Evolutionary conservation across 1,140 invertebrate species (phyloP), one percentile per base, ranked within the genome.

Genomic region (Dendroctonus ponderosae): DNA sequence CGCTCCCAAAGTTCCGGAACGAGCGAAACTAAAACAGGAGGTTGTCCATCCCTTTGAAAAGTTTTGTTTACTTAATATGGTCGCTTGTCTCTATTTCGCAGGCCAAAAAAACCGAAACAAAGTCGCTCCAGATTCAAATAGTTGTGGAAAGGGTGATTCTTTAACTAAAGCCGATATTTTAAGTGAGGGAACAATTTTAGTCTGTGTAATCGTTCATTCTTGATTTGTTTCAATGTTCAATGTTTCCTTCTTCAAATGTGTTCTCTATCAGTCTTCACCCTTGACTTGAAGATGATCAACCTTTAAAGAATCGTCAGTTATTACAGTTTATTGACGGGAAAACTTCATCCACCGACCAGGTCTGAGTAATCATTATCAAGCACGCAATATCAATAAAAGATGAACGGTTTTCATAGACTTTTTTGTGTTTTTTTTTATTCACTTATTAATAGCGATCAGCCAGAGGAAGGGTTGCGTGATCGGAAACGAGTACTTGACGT

Each of bases 351-450:
- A 26, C 26, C 26, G 3, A 26, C 26, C 26, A 26, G 26, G 1
- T 26, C 3, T 26, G 26, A 26, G 26, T 26, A 26, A 26, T 26
- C 14, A 57, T 39, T 42, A 42, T n/a, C 6, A 6, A 6, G 11
- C 54, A 57, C 40, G 54, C 54, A 42, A 57, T 57, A 57, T 57
- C 54, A 41, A 57, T 57, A 57, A 57, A 57, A 57, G 38, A 57
- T 57, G 54, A 57, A 57, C 12, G 39, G 54, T 57, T 40, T 37
- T 52, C 50, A 52, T 52, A 52, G 8, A 39, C 9, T 6, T n/a
- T 3, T 12, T n/a, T 26, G 9, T 40, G 9, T 40, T 40, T 15
- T 38, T 11, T 8, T 57, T n/a, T 6, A 8, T 57, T 57, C n/a
- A 57, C 54, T 57, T 57, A 57, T 57, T 57, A 57, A 57, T 57